Evolutionary conservation across 1,140 invertebrate species (phyloP).

Genomic region (Maniola jurtina): DNA sequence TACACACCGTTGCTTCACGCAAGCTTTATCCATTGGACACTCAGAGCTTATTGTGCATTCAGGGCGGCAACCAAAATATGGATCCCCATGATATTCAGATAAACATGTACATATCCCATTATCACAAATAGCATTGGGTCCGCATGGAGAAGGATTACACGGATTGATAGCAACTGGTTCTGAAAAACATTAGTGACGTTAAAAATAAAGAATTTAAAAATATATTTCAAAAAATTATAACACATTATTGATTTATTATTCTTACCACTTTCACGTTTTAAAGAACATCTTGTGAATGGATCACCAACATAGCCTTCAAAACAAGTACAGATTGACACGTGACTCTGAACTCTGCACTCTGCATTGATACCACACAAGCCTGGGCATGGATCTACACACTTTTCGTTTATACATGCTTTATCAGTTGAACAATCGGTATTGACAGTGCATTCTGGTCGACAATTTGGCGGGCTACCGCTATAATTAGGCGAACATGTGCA

Average conservation of each 20-base stretch:
- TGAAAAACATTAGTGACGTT: conserved; percentile 38
- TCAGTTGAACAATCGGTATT: conserved; percentile 86
- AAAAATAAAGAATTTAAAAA: not conserved
- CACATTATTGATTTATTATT: not conserved
- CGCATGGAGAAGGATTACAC: conserved; percentile 82
- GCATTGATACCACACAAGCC: conserved; percentile 87
- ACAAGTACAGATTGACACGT: conserved; percentile 86
- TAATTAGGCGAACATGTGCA: conserved; percentile 85
- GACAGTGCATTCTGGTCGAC: conserved; percentile 86
- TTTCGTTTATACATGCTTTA: conserved; percentile 85
- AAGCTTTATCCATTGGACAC: conserved; percentile 85
- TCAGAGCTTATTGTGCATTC: conserved; percentile 87
- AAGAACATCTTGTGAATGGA: conserved; percentile 81
- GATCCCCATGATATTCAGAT: conserved; percentile 85
- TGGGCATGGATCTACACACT: conserved; percentile 88
- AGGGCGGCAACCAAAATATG: conserved; percentile 83
- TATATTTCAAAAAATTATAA: not conserved
- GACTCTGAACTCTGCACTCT: conserved; percentile 86
- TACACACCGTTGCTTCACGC: conserved; percentile 84
- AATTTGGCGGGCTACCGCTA: conserved; percentile 86
- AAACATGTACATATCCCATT: conserved; percentile 88
- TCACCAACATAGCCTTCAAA: conserved; percentile 84
- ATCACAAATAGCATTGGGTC: conserved; percentile 87
- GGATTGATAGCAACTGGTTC: conserved; percentile 73
- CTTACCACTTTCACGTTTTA: conserved; percentile 76